Conservation (phyloP, 2,797 vertebrate species). For the Epinephelus coioides region DNA sequence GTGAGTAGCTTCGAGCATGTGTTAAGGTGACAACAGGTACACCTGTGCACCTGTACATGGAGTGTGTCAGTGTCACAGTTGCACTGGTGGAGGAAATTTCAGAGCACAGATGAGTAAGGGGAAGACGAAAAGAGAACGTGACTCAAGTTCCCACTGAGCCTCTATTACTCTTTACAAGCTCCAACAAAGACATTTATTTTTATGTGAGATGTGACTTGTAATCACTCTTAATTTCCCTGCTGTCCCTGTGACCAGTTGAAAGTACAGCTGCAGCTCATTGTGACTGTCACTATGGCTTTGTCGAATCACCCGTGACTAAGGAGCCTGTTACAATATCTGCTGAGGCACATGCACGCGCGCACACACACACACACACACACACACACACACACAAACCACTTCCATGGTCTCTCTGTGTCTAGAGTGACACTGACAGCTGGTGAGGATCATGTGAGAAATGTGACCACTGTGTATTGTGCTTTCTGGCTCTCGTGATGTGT, state of each 20-base stretch:
- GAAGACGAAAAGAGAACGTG: slow-evolving; percentile 16
- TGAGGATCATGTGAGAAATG: slow-evolving; percentile 78
- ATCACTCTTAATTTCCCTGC: slow-evolving; percentile 2
- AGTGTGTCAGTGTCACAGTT: not conserved
- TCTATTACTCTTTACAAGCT: not conserved
- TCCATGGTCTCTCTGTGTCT: slow-evolving; percentile 55
- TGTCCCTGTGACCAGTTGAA: slow-evolving; percentile 35
- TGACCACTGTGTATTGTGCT: slow-evolving; percentile 76
- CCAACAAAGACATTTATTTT: not conserved
- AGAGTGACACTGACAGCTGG: slow-evolving; percentile 78
- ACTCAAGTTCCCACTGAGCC: slow-evolving; percentile 15
- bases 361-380: slow-evolving; percentile 34
- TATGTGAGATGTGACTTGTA: not conserved
- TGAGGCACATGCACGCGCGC: slow-evolving; percentile 40
- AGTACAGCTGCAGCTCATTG: slow-evolving; percentile 61
- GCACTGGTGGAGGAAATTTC: not conserved
- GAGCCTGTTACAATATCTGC: slow-evolving; percentile 72
- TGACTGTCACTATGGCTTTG: slow-evolving; percentile 68
- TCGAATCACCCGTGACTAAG: slow-evolving; percentile 73
- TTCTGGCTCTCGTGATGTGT: slow-evolving; percentile 56
- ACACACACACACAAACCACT: slow-evolving; percentile 34
- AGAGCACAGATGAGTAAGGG: slow-evolving; percentile 27
- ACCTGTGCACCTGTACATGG: not conserved
- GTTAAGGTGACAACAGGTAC: slow-evolving; percentile 1
- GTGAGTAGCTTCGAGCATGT: slow-evolving; percentile 4